phyloP scores from a whole-genome alignment of 1,140 invertebrate genomes.

The Drosophila erecta region DNA sequence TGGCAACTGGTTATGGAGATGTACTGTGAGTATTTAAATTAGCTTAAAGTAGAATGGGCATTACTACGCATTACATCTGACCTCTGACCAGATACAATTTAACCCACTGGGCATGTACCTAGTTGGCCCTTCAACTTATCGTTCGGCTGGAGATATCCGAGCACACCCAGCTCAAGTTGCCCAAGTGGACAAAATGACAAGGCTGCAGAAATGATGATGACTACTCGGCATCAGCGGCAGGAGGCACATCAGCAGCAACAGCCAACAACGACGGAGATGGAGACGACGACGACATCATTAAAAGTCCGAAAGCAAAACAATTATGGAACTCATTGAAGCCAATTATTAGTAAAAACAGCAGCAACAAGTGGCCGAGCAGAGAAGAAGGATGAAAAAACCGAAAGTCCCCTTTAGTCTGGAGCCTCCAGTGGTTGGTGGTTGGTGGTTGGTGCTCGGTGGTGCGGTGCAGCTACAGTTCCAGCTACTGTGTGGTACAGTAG shows the following conservation, averaged over 20 bases:
- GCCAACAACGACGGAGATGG: slow-evolving; percentile 7
- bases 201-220: slow-evolving; percentile 65
- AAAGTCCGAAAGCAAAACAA: slow-evolving; percentile 82
- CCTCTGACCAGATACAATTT: slow-evolving; percentile 3
- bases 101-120: no score
- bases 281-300: slow-evolving; percentile 73
- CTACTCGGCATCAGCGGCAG: slow-evolving; percentile 13
- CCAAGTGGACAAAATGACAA: slow-evolving; percentile 41
- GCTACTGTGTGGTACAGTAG: slow-evolving; percentile 77
- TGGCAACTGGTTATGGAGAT: no score
- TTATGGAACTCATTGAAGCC: slow-evolving; percentile 83
- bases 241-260: neutral
- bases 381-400: slow-evolving; percentile 46
- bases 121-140: slow-evolving; percentile 10
- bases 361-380: slow-evolving; percentile 36
- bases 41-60: neutral
- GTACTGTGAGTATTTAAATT: neutral
- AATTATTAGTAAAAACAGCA: slow-evolving; percentile 78
- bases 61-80: neutral
- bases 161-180: slow-evolving; percentile 7
- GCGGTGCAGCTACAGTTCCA: slow-evolving; percentile 6
- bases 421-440: slow-evolving; percentile 11
- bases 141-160: slow-evolving; percentile 10
- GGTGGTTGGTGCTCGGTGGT: neutral
- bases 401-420: slow-evolving; percentile 56